A percentile compares a stretch with the other conserved stretches of the same genome.
These are phyloP conservation scores for Trachelus tabidus DNA, from an alignment of 2,888 invertebrate genomes.

Conservation along the genomic window DNA sequence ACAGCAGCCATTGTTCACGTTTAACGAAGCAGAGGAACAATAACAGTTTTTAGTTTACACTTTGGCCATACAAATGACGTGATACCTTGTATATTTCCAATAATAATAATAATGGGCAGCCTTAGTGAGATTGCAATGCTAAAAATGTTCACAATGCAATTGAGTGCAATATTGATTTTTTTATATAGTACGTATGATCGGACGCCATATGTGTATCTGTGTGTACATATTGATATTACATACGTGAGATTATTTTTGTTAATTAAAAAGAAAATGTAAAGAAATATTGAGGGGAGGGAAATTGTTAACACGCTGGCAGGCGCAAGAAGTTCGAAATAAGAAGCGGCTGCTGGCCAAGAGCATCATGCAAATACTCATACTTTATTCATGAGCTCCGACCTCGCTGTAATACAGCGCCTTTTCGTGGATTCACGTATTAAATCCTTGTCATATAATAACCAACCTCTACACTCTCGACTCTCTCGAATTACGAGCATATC, in stretches of 20 bases:
- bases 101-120: slow-evolving; percentile 17
- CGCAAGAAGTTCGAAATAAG: slow-evolving; percentile 27
- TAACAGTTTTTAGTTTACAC: slow-evolving; percentile 7
- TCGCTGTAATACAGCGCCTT: slow-evolving; percentile 22
- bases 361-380: slow-evolving; percentile 37
- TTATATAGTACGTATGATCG: too few species aligned
- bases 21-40: slow-evolving; percentile 28
- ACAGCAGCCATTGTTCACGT: slow-evolving; percentile 16
- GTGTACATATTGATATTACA: too few species aligned
- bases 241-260: too few species aligned
- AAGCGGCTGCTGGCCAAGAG: slow-evolving; percentile 19
- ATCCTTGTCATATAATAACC: slow-evolving; percentile 30
- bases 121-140: slow-evolving; percentile 29
- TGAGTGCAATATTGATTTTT: not conserved
- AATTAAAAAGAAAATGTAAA: too few species aligned
- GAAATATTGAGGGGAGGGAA: too few species aligned
- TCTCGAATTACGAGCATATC: slow-evolving; percentile 9
- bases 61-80: slow-evolving; percentile 23
- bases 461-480: not conserved
- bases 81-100: slow-evolving; percentile 25
- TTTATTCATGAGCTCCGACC: slow-evolving; percentile 39
- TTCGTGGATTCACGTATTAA: slow-evolving; percentile 31
- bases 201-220: too few species aligned
- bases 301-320: slow-evolving; percentile 39
- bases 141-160: slow-evolving; percentile 30